phyloP scores from a whole-genome alignment of 1,140 invertebrate genomes.

The Coptotermes formosanus region DNA sequence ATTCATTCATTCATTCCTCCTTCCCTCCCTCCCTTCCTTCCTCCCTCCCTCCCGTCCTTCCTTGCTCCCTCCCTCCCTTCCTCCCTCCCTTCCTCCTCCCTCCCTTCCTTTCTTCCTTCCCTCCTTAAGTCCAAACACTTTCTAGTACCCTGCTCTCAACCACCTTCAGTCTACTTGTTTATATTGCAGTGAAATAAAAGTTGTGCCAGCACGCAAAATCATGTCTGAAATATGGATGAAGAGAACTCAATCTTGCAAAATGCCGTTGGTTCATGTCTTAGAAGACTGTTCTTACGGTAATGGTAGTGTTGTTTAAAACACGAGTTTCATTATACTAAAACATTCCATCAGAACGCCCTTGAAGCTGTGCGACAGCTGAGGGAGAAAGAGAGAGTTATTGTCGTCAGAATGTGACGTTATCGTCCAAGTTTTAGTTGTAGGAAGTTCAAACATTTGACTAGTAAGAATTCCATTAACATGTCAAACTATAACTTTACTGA shows the following conservation, averaged over 20 bases:
- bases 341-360: not conserved
- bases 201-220: too few species aligned
- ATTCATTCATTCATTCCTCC: too few species aligned
- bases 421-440: conserved; percentile 1
- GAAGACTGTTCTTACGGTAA: not conserved
- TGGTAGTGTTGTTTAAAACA: not conserved
- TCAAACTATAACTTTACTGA: conserved; percentile 11
- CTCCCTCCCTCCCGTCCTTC: too few species aligned
- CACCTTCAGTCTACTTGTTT: too few species aligned
- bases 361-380: not conserved
- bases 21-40: too few species aligned
- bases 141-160: too few species aligned
- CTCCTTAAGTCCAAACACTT: too few species aligned
- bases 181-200: too few species aligned
- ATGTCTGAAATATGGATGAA: too few species aligned
- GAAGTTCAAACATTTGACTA: conserved; percentile 15
- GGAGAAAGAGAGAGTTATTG: not conserved
- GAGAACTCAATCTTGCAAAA: not conserved
- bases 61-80: too few species aligned
- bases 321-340: conserved; percentile 13
- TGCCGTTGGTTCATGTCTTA: not conserved
- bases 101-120: too few species aligned
- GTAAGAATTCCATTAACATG: conserved; percentile 1
- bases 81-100: too few species aligned
- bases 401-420: not conserved